phyloP scores from a whole-genome alignment of 2,888 invertebrate genomes.

The Horisme vitalbata region DNA sequence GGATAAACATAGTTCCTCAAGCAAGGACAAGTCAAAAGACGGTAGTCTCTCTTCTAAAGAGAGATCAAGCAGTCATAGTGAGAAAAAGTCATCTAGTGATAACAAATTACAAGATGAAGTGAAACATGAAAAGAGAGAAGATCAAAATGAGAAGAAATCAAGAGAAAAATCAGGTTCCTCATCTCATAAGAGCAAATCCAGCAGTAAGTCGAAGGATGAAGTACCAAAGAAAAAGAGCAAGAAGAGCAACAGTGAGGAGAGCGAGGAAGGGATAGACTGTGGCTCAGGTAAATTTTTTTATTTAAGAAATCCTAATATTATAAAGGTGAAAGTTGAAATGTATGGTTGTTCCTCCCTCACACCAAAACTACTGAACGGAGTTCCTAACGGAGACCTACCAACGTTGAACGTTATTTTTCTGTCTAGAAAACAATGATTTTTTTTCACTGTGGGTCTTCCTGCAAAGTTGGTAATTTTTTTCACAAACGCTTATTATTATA shows the following conservation, averaged over 20 bases:
- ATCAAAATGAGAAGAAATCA: slow-evolving; percentile 56
- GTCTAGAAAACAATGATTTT: too few species aligned
- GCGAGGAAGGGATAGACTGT: slow-evolving; percentile 86
- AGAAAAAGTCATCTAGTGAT: slow-evolving; percentile 62
- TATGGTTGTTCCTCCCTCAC: too few species aligned
- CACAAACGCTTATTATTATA: too few species aligned
- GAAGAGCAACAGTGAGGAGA: slow-evolving; percentile 54
- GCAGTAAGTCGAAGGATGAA: slow-evolving; percentile 64
- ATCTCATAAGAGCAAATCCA: slow-evolving; percentile 60
- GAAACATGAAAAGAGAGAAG: slow-evolving; percentile 50
- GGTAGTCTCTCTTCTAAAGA: slow-evolving; percentile 66
- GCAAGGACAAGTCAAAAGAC: slow-evolving; percentile 65
- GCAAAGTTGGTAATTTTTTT: too few species aligned
- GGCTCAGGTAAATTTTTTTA: slow-evolving; percentile 80
- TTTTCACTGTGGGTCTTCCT: too few species aligned
- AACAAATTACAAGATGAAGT: slow-evolving; percentile 53
- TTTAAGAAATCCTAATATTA: too few species aligned
- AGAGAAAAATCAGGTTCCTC: slow-evolving; percentile 64
- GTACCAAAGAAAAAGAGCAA: slow-evolving; percentile 72
- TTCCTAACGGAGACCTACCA: too few species aligned
- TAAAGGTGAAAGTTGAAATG: too few species aligned
- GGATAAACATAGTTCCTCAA: slow-evolving; percentile 65
- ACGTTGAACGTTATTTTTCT: too few species aligned
- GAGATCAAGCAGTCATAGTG: slow-evolving; percentile 62
- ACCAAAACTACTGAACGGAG: too few species aligned